Base-by-base conservation (phyloP, 2,797 vertebrate genomes). In the Sebastolobus alascanus region DNA sequence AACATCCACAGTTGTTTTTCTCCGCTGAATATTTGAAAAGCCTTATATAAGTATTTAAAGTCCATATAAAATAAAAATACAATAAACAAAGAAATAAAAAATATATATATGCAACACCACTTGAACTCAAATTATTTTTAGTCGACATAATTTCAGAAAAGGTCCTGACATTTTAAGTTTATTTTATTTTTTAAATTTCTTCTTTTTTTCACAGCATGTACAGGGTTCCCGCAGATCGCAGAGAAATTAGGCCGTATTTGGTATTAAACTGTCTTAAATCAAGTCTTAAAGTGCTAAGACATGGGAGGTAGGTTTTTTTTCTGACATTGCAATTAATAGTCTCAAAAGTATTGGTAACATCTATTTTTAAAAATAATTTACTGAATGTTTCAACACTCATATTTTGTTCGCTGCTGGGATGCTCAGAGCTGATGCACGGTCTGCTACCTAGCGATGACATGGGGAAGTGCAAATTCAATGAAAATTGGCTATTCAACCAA, bases 171-270 rank as follows among this genome's bases (percentile, higher is more conserved):
- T 61, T 31, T 59, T 27, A 56, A 46, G 14, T 46, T 43, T 43
- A 6, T 43, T 6, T 43, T 25, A 52, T 52, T 52, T 52, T 52
- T 50, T n/a, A 1, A 0, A 52, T 27, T 25, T 56, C 16, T 50
- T 20, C 1, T 20, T 50, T 50, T 50, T 50, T 50, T 31, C 46
- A 50, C 6, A 50, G 6, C 25, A 27, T 58, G 22, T 20, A 55
- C 54, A 55, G n/a, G 52, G n/a, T 5, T 22, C 52, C 52, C 0
- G 4, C 4, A 5, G n/a, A 54, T 22, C 52, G 5, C 13, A 25
- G 25, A 54, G 0, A 54, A 55, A 2, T 25, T n/a, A n/a, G n/a
- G 9, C n/a, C n/a, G 22, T 13, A 6, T 25, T 22, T 25, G 11
- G 10, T 12, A 55, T 55, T 55, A 22, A 22, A 25, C 2, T 3